phyloP scores from a whole-genome alignment of 1,140 invertebrate species.

The Matsumurasca onukii region DNA sequence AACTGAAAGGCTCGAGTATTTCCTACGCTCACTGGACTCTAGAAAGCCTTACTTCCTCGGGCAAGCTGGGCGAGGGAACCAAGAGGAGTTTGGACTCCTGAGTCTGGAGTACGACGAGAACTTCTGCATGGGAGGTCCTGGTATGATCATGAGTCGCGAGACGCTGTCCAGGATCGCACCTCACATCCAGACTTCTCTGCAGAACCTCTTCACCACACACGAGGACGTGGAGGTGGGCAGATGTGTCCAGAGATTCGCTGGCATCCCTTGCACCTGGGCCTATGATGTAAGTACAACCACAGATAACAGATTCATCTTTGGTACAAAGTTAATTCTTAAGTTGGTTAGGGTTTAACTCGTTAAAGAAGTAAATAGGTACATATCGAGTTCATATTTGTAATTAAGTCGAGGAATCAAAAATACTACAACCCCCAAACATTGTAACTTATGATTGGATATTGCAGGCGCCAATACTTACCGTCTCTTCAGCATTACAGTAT shows the following conservation, averaged over 20 bases:
- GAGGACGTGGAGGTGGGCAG: constrained; percentile 98
- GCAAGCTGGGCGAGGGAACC: constrained; percentile 64
- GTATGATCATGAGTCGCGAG: constrained; percentile 85
- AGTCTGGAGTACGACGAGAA: constrained; percentile 93
- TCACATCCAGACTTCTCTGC: constrained; percentile 81
- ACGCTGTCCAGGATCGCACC: constrained; percentile 74
- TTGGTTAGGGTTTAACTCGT: too few relatives aligned
- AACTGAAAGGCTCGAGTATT: constrained; percentile 78
- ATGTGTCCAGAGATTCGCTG: constrained; percentile 91
- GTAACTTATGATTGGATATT: too few relatives aligned
- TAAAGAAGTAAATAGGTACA: too few relatives aligned
- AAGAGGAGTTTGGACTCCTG: constrained; percentile 90
- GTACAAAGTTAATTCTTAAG: too few relatives aligned
- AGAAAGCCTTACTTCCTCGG: constrained; percentile 84
- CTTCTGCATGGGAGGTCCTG: constrained; percentile 99
- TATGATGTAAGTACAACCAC: constrained; percentile 80
- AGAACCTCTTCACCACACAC: constrained; percentile 94
- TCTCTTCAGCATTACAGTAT: too few relatives aligned
- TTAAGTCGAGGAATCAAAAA: too few relatives aligned
- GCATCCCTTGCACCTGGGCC: constrained; percentile 97
- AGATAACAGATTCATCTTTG: too few relatives aligned
- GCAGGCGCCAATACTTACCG: too few relatives aligned
- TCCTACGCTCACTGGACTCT: constrained; percentile 89
- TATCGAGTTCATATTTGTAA: too few relatives aligned
- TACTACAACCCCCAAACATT: too few relatives aligned